phyloP scores from a whole-genome alignment of 2,888 invertebrate genomes.

The Monopis laevigella region DNA sequence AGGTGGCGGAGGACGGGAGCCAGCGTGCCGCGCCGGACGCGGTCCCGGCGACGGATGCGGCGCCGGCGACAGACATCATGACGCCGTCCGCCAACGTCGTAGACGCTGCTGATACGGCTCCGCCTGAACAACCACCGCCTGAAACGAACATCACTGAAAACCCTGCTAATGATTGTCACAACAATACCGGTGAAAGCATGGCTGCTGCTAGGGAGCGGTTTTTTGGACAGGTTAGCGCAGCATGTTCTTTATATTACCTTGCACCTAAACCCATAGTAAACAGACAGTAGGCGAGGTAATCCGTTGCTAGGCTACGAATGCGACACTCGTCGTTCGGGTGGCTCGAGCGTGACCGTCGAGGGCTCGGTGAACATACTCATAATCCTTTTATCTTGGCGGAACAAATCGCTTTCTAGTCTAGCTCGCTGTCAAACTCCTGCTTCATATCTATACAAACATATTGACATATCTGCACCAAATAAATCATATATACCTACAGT shows the following conservation, averaged over 20 bases:
- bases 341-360: conserved; percentile 33
- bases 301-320: not conserved
- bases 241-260: not conserved
- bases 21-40: conserved; percentile 38
- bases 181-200: conserved; percentile 34
- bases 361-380: conserved; percentile 16
- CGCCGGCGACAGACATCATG: conserved; percentile 22
- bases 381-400: conserved; percentile 54
- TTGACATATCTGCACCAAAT: too few species aligned
- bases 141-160: conserved; percentile 24
- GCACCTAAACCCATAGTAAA: too few species aligned
- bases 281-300: too few species aligned
- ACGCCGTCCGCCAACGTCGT: not conserved
- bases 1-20: conserved; percentile 46
- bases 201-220: conserved; percentile 56
- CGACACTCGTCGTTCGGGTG: too few species aligned
- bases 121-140: too few species aligned
- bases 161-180: conserved; percentile 24
- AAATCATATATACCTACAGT: too few species aligned
- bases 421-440: not conserved
- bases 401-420: conserved; percentile 30
- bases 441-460: too few species aligned
- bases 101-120: conserved; percentile 19
- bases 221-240: conserved; percentile 60
- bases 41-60: conserved; percentile 28